Conservation (phyloP, 2,888 invertebrate species). For the Nineta flava region DNA sequence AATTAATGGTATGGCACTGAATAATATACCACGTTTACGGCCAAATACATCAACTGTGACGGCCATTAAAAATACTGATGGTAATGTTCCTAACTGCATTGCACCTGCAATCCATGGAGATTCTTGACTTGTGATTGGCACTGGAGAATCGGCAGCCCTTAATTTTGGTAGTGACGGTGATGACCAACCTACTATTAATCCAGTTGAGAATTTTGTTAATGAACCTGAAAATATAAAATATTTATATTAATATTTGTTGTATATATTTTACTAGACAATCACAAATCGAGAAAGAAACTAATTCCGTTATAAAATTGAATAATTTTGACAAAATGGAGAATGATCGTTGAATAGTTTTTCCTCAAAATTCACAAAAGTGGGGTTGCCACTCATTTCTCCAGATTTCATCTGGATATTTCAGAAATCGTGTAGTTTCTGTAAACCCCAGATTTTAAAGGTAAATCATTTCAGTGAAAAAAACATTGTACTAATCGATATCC, state of each 20-base stretch:
- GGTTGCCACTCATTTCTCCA: too few species aligned
- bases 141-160: conserved; percentile 3
- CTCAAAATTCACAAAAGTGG: too few species aligned
- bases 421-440: too few species aligned
- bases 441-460: too few species aligned
- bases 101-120: conserved; percentile 1
- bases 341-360: too few species aligned
- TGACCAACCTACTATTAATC: conserved; percentile 5
- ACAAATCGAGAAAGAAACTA: background rate
- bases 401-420: too few species aligned
- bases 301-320: background rate
- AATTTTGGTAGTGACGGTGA: conserved; percentile 5
- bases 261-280: background rate
- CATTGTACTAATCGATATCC: too few species aligned
- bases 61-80: conserved; percentile 3
- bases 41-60: conserved; percentile 5
- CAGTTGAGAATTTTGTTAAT: conserved; percentile 6
- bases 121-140: background rate
- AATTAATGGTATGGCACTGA: conserved; percentile 2
- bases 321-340: too few species aligned
- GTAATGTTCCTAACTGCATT: background rate
- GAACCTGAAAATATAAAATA: conserved; percentile 2
- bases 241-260: background rate
- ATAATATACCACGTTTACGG: conserved; percentile 4
- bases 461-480: too few species aligned